Conservation (phyloP, 2,113 vertebrate genomes). For the Pangasianodon gigas region DNA sequence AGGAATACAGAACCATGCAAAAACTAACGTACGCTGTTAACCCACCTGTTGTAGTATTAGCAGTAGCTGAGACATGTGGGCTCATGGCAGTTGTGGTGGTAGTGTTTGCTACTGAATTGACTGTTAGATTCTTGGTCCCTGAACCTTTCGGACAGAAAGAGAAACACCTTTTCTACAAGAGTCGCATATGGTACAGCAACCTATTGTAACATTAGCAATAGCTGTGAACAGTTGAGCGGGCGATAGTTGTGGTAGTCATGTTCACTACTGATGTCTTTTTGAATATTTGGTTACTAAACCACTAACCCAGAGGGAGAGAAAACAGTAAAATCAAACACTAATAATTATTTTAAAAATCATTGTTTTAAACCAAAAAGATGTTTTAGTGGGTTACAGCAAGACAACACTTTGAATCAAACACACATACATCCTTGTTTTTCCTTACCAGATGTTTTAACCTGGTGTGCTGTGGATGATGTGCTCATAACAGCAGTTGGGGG, state of each 20-base stretch:
- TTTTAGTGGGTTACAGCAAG: background rate
- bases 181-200: background rate
- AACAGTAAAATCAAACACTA: background rate
- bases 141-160: background rate
- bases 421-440: background rate
- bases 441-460: constrained; percentile 18
- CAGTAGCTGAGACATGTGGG: background rate
- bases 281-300: background rate
- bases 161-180: background rate
- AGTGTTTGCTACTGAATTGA: background rate
- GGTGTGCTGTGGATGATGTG: background rate
- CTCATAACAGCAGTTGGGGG: background rate
- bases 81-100: background rate
- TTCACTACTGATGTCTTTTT: background rate
- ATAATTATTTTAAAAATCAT: background rate
- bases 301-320: background rate
- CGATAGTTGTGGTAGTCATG: background rate
- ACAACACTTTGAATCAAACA: background rate
- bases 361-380: background rate
- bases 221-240: background rate
- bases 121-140: background rate
- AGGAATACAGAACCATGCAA: background rate
- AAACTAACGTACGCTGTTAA: background rate
- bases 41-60: background rate
- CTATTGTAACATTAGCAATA: background rate